Evolutionary conservation across 1,140 invertebrate species (phyloP).

Genomic region (Lepidurus packardi): DNA sequence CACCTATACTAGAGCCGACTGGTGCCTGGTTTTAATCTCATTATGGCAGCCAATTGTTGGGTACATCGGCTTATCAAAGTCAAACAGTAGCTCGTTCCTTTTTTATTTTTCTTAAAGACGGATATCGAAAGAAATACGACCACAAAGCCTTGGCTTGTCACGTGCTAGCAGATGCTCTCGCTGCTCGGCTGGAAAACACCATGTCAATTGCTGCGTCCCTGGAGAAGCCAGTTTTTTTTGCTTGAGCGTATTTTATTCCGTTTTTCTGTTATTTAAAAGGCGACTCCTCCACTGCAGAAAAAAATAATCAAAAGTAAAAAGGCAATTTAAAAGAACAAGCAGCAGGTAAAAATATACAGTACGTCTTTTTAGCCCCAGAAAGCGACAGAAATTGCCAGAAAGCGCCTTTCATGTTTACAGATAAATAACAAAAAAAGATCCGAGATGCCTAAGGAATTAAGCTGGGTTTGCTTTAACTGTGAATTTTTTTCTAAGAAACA

Average conservation of each 20-base stretch:
- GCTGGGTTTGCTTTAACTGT: too few relatives aligned
- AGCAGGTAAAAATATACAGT: neutral
- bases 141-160: slow-evolving; percentile 2
- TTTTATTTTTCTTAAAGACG: neutral
- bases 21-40: neutral
- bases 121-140: neutral
- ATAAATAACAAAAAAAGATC: neutral
- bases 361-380: neutral
- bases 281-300: neutral
- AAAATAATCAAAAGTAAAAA: neutral
- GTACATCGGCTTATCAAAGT: neutral
- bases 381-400: neutral
- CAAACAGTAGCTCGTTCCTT: neutral
- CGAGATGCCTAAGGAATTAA: too few relatives aligned
- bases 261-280: neutral
- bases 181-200: neutral
- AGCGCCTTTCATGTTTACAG: neutral
- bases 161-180: slow-evolving; percentile 20
- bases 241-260: neutral
- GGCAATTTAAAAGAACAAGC: neutral
- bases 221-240: neutral
- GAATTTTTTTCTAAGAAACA: neutral
- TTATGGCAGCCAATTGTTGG: neutral
- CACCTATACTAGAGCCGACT: too few relatives aligned
- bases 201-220: slow-evolving; percentile 14